These are phyloP conservation scores for Takifugu ocellatus DNA, from an alignment of 2,797 vertebrate species.

Conservation along the genomic window DNA sequence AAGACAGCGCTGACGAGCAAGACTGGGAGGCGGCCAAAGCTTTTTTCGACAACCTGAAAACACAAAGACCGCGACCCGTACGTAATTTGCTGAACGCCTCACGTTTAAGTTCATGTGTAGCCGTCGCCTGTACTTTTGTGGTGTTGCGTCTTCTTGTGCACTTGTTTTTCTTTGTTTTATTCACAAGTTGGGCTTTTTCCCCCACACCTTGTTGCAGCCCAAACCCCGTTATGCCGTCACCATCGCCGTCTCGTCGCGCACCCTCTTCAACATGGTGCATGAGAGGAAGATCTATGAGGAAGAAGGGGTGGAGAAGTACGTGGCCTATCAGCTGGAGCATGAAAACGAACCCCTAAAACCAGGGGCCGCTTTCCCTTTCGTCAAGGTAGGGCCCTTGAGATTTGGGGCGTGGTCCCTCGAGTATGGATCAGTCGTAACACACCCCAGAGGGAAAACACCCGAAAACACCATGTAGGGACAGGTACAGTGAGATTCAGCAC, in stretches of 20 bases:
- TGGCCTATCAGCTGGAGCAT: slow-evolving; percentile 81
- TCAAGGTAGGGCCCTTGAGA: slow-evolving; percentile 79
- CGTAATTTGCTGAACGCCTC: slow-evolving; percentile 28
- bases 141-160: neutral
- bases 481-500: no score
- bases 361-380: slow-evolving; percentile 87
- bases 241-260: slow-evolving; percentile 88
- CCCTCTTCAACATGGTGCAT: slow-evolving; percentile 86
- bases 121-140: neutral
- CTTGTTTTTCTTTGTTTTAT: no score
- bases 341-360: slow-evolving; percentile 83
- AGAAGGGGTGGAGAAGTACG: slow-evolving; percentile 87
- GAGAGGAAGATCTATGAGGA: slow-evolving; percentile 84
- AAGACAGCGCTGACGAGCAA: slow-evolving; percentile 41
- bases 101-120: neutral
- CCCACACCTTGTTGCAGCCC: slow-evolving; percentile 70
- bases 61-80: slow-evolving; percentile 73
- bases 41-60: slow-evolving; percentile 72
- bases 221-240: slow-evolving; percentile 88
- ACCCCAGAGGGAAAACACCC: no score
- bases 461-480: no score
- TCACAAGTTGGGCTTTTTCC: neutral
- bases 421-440: neutral
- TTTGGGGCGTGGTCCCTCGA: neutral
- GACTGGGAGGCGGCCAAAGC: slow-evolving; percentile 75